Conservation (phyloP, 2,113 vertebrate genomes). For the Erythrolamprus reginae region DNA sequence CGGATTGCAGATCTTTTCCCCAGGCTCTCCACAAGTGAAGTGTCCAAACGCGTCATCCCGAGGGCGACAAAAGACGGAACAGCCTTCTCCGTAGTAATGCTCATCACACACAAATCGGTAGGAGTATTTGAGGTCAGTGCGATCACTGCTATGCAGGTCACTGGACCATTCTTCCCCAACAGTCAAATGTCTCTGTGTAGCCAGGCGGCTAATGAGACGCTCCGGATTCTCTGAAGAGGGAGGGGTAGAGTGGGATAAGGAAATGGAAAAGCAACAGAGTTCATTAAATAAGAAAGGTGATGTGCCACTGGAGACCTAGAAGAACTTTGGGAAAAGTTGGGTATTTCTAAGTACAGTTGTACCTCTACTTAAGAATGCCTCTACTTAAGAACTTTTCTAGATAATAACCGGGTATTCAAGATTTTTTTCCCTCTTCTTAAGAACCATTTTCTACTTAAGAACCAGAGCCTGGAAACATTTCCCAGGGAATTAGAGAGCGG, state of each 20-base stretch:
- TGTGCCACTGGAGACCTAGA: neutral
- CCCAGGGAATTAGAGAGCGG: too few species aligned
- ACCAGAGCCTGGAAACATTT: too few species aligned
- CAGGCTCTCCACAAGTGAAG: slow-evolving; percentile 93
- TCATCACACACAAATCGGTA: slow-evolving; percentile 96
- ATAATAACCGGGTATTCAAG: too few species aligned
- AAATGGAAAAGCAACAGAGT: neutral
- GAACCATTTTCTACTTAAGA: too few species aligned
- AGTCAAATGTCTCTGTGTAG: slow-evolving; percentile 90
- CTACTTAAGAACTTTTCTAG: too few species aligned
- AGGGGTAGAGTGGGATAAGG: neutral
- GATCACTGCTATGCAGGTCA: slow-evolving; percentile 85
- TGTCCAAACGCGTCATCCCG: slow-evolving; percentile 94
- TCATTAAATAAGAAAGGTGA: neutral
- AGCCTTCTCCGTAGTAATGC: slow-evolving; percentile 95
- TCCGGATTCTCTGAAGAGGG: slow-evolving; percentile 83
- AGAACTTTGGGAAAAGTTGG: neutral
- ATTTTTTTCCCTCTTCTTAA: too few species aligned
- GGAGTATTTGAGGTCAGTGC: slow-evolving; percentile 92
- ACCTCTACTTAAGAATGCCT: too few species aligned
- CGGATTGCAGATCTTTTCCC: slow-evolving; percentile 92
- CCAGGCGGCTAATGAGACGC: slow-evolving; percentile 89
- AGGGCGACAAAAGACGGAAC: slow-evolving; percentile 94
- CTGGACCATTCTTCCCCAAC: slow-evolving; percentile 97
- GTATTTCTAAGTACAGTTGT: neutral